Base-by-base conservation (phyloP, 2,797 vertebrate genomes). In the Mus minutoides region DNA sequence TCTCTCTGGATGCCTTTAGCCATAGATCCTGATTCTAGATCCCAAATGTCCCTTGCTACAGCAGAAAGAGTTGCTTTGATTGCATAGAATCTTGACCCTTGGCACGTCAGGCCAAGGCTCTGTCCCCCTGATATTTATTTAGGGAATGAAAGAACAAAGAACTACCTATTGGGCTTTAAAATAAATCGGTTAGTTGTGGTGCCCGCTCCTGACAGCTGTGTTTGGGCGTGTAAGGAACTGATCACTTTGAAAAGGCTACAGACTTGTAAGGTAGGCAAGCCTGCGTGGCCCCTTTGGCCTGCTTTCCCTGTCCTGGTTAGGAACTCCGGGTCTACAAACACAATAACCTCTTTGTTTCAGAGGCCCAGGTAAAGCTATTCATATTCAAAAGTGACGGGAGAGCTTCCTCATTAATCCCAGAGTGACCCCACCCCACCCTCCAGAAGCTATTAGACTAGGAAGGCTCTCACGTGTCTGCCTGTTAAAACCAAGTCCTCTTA, bases 121-220 rank as follows among this genome's bases (percentile, higher is more conserved):
- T 46, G 54, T 79, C 85, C 76, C 49, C 22, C 37, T 46, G 26
- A 94, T 88, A 80, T 71, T 13, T 95, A 29, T 4, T 88, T 29
- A 46, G 26, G 79, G 82, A 95, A 96, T 46, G 80, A 26, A 56
- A 96, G 31, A 69, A 97, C 93, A 64, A 88, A 84, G 40, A 91
- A 92, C 92, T 92, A 96, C 16, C 83, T 89, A 62, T 7, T 37
- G 0, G 69, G 62, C 19, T 94, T 22, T 67, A 40, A 85, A 94
- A 95, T 88, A 96, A 97, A 90, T 94, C 76, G 84, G 92, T 88
- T 96, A 97, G 94, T 91, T 95, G 82, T 49, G 19, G 75, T 93
- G 67, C 60, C 40, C 8, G 88, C 22, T 93, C 62, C 60, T 79
- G 96, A 95, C 69, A 89, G 43, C 84, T 96, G 93, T 73, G 92